phyloP scores from a whole-genome alignment of 2,888 invertebrate genomes.

The Caenorhabditis sp. region DNA sequence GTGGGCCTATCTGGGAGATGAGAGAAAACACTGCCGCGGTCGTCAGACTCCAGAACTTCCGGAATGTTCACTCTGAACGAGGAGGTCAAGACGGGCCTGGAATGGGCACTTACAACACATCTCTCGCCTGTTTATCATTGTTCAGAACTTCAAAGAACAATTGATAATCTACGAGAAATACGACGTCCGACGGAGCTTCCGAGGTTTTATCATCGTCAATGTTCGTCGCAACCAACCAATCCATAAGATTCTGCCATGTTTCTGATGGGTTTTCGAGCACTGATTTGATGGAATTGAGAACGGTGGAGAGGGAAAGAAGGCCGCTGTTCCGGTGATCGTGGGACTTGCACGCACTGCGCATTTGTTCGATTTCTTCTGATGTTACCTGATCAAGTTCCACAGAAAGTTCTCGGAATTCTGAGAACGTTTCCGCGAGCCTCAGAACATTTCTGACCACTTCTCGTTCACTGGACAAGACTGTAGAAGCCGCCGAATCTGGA shows the following conservation, averaged over 20 bases:
- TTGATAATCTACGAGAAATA: conserved; percentile 28
- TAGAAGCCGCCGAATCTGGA: conserved; percentile 24
- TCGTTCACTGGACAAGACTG: conserved; percentile 12
- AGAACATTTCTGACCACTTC: not conserved
- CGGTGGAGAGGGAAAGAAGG: conserved; percentile 5
- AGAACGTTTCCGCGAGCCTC: conserved; percentile 27
- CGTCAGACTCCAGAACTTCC: conserved; percentile 54
- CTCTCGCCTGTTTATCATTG: conserved; percentile 46
- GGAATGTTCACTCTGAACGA: conserved; percentile 45
- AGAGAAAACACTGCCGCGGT: conserved; percentile 41
- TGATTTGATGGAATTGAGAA: conserved; percentile 2
- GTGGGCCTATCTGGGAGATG: conserved; percentile 51
- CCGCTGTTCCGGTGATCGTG: conserved; percentile 28
- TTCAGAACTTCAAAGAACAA: conserved; percentile 28
- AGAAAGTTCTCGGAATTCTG: conserved; percentile 38
- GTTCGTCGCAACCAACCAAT: conserved; percentile 27
- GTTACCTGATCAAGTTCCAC: conserved; percentile 32
- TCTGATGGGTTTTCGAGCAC: conserved; percentile 15
- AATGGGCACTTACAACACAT: conserved; percentile 29
- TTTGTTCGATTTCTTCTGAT: conserved; percentile 27
- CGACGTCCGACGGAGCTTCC: not conserved
- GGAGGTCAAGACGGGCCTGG: not conserved
- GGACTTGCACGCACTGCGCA: not conserved
- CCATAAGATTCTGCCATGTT: conserved; percentile 37
- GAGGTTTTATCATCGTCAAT: conserved; percentile 6